A percentile compares a stretch with the other conserved stretches of the same genome.
phyloP scores from a whole-genome alignment of 1,140 invertebrate species.

The Trinorchestia longiramus region DNA sequence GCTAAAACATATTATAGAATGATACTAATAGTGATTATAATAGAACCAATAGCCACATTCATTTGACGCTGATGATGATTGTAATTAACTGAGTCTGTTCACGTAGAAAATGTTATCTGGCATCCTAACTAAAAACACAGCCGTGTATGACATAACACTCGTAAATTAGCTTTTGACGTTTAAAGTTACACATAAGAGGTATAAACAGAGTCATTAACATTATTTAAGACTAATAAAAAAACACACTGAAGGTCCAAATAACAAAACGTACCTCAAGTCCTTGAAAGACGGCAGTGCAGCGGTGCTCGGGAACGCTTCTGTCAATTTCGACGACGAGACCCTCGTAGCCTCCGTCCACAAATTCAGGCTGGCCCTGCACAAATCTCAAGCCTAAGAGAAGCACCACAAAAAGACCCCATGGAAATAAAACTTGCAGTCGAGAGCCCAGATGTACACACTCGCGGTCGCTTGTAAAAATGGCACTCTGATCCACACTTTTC shows the following conservation, averaged over 20 bases:
- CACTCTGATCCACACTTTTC: not conserved
- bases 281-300: slow-evolving; percentile 35
- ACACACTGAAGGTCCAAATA: not conserved
- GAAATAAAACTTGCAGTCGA: slow-evolving; percentile 26
- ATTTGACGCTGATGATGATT: no score
- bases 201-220: not conserved
- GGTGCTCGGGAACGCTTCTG: slow-evolving; percentile 47
- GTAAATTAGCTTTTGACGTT: no score
- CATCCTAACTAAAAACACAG: no score
- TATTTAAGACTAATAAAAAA: not conserved
- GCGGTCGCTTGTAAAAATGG: slow-evolving; percentile 4
- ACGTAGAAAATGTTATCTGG: no score
- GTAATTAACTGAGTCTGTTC: no score
- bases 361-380: slow-evolving; percentile 29
- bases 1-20: no score
- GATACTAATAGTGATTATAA: no score
- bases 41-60: no score
- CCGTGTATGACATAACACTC: no score
- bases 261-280: slow-evolving; percentile 33
- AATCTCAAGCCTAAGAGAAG: slow-evolving; percentile 22
- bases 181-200: no score
- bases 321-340: slow-evolving; percentile 47
- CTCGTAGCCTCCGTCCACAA: slow-evolving; percentile 44
- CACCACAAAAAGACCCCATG: slow-evolving; percentile 32
- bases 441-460: slow-evolving; percentile 20